These are phyloP conservation scores for Glyptemys insculpta DNA, from an alignment of 2,797 vertebrate species.

Conservation along the genomic window DNA sequence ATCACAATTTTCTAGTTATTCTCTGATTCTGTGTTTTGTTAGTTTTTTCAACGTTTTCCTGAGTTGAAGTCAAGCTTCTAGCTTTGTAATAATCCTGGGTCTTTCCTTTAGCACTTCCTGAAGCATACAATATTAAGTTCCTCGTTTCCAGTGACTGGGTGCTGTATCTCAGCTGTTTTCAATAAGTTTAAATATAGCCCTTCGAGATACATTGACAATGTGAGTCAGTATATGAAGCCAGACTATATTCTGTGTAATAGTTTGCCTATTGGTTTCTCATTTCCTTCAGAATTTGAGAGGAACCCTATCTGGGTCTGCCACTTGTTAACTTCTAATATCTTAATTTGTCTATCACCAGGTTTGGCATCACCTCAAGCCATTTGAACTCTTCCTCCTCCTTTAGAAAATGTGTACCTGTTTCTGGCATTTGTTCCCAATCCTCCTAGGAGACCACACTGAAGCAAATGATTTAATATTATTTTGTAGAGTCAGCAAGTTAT, in stretches of 20 bases:
- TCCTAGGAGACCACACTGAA: background rate
- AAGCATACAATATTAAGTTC: background rate
- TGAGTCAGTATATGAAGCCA: background rate
- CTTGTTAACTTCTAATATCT: constrained; percentile 40
- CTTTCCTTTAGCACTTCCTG: background rate
- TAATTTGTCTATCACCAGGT: constrained; percentile 17
- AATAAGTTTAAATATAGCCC: background rate
- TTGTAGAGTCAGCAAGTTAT: background rate
- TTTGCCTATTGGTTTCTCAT: background rate
- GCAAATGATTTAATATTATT: background rate
- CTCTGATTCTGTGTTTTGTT: background rate
- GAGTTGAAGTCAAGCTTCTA: background rate
- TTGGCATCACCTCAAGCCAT: background rate
- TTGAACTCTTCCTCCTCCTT: constrained; percentile 30
- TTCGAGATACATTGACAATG: background rate
- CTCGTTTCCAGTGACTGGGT: background rate
- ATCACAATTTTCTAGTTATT: background rate
- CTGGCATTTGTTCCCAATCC: background rate
- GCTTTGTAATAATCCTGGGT: background rate
- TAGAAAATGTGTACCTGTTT: constrained; percentile 28
- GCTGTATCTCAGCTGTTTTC: background rate
- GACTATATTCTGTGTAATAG: background rate
- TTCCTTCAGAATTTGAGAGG: background rate
- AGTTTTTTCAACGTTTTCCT: background rate
- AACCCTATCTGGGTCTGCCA: background rate